Evolutionary conservation across 2,113 vertebrate species (phyloP), one percentile per base, ranked within the genome.

Genomic region (Plectropomus leopardus): DNA sequence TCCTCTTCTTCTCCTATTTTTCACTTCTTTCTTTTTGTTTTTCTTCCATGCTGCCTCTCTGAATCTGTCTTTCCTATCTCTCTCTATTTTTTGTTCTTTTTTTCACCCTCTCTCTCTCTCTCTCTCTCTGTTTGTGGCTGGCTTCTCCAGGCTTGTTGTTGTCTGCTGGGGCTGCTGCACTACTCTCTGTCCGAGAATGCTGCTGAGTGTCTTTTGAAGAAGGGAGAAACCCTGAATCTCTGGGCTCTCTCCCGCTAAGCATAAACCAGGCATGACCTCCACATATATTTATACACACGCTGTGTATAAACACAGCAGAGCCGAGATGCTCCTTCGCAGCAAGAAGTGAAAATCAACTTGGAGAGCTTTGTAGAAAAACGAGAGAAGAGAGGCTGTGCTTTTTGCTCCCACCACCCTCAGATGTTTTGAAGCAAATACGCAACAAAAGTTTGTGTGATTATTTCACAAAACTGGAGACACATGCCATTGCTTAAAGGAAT

Each of bases 131-230:
- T 72, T 3, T 67, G 58, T 55, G 86, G 83, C 92, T 93, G 88
- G 88, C 93, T 94, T 87, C 87, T 90, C 72, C 82, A 78, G 89
- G 92, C 94, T 92, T 94, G 80, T 88, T 90, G 89, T 92, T 70
- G 89, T 94, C 89, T 91, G 93, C 92, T 91, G 86, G 32, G 80
- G 90, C 95, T 94, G 93, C 86, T 92, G 90, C 90, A 86, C 76
- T 81, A 58, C 82, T 84, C 81, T 72, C 72, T 85, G 83, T 91
- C 71, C 55, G 21, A 67, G 84, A 90, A 92, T 92, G 91, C 88
- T 78, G 89, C 72, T 80, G 36, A 65, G 72, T 87, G 78, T 89
- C 47, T 85, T 75, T 61, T 70, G 66, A 86, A 72, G 45, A 48
- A 15, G 77, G 85, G 80, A 84, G 86, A 81, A 89, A 71, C 65